Percentiles rank a stretch among this genome's conserved stretches.
These are phyloP conservation scores for Trinorchestia longiramus DNA, from an alignment of 1,140 invertebrate species.

Conservation along the genomic window DNA sequence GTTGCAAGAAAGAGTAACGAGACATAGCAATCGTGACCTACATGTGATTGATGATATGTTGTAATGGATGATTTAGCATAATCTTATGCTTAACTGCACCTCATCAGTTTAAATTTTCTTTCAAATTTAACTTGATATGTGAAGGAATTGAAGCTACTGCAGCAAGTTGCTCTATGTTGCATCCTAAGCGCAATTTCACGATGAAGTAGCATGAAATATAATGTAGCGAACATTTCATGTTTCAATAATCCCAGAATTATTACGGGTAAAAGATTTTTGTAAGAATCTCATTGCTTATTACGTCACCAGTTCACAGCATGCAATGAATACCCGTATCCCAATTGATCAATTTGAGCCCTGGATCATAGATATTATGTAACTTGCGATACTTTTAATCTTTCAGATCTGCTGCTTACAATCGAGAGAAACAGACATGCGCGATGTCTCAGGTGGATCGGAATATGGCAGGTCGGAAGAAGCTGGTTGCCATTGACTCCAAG, in stretches of 20 bases:
- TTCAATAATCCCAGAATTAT: neutral
- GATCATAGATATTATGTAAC: neutral
- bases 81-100: no score
- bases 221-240: neutral
- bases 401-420: conserved; percentile 92
- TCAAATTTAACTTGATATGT: no score
- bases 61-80: no score
- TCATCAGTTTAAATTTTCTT: no score
- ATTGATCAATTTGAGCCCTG: neutral
- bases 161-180: neutral
- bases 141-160: no score
- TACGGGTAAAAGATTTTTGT: neutral
- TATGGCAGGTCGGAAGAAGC: conserved; percentile 81
- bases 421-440: conserved; percentile 85
- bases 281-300: neutral
- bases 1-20: no score
- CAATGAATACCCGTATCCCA: neutral
- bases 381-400: neutral
- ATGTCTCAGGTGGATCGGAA: conserved; percentile 91
- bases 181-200: neutral
- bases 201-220: neutral
- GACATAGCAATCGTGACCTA: no score
- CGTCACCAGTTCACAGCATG: neutral
- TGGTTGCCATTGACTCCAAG: conserved; percentile 70
- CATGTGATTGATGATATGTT: no score